Percentiles rank a stretch among this genome's conserved stretches.
Evolutionary conservation across 2,888 invertebrate species (phyloP).

Genomic region (Pimpla rufipes): DNA sequence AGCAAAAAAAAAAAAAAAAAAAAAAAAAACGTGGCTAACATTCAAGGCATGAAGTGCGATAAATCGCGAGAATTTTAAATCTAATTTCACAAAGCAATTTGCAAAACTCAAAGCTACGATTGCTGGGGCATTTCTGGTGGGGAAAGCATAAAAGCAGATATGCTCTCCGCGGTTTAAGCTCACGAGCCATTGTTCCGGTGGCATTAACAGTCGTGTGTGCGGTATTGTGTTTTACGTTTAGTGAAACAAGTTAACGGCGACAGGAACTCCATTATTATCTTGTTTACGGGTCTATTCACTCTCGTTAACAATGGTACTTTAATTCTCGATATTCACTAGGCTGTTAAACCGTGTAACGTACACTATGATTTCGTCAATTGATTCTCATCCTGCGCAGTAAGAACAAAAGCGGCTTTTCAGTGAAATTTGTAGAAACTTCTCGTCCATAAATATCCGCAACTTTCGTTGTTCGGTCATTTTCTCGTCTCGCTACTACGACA

Average conservation of each 20-base stretch:
- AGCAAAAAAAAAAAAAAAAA: too few species aligned
- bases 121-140: not conserved
- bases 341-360: not conserved
- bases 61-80: not conserved
- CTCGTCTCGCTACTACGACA: too few species aligned
- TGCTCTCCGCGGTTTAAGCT: not conserved
- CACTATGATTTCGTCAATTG: slow-evolving; percentile 10
- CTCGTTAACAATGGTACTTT: not conserved
- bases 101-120: not conserved
- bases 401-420: too few species aligned
- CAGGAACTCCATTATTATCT: not conserved
- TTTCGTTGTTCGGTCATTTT: too few species aligned
- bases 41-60: not conserved
- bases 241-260: not conserved
- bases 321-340: slow-evolving; percentile 12
- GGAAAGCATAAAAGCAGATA: slow-evolving; percentile 1
- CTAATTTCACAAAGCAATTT: not conserved
- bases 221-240: not conserved
- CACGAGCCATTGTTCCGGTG: not conserved
- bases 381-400: not conserved
- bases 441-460: too few species aligned
- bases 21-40: too few species aligned
- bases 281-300: slow-evolving; percentile 1
- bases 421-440: too few species aligned
- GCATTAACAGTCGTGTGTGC: not conserved